These are phyloP conservation scores for Tipula unca DNA, from an alignment of 2,888 invertebrate species.

Conservation along the genomic window DNA sequence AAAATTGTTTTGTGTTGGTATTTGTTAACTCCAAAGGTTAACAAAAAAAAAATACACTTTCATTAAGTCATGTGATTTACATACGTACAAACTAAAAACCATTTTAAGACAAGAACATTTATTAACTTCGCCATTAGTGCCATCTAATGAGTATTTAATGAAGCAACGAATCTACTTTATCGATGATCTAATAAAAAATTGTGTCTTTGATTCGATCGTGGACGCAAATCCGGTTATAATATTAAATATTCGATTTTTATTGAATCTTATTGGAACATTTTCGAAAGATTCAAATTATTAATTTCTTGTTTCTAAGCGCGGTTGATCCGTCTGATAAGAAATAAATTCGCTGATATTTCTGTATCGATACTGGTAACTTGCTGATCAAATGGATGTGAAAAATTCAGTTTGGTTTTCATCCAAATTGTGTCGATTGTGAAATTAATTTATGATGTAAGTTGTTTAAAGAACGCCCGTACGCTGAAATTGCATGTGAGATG, in stretches of 20 bases:
- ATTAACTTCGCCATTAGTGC: neutral
- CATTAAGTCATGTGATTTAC: neutral
- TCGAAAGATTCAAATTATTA: too few relatives aligned
- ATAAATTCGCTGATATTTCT: too few relatives aligned
- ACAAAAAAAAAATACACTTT: neutral
- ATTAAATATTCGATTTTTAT: neutral
- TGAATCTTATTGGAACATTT: neutral
- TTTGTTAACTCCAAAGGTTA: neutral
- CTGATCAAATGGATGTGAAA: too few relatives aligned
- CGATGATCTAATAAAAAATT: neutral
- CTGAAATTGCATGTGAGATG: too few relatives aligned
- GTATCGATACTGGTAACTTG: too few relatives aligned
- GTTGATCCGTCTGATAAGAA: too few relatives aligned
- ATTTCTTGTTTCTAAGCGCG: too few relatives aligned
- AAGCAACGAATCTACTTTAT: neutral
- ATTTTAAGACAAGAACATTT: neutral
- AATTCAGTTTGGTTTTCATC: too few relatives aligned
- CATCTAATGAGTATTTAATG: neutral
- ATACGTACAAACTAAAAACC: neutral
- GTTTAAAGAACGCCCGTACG: too few relatives aligned
- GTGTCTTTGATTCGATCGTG: neutral
- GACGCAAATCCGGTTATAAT: neutral
- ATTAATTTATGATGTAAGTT: too few relatives aligned
- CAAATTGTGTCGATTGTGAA: too few relatives aligned
- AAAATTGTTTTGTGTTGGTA: neutral